Percentiles rank a stretch among this genome's conserved stretches.
These are phyloP conservation scores for Exaiptasia diaphana DNA, from an alignment of 64 coral and sea anemone species.

Conservation along the genomic window DNA sequence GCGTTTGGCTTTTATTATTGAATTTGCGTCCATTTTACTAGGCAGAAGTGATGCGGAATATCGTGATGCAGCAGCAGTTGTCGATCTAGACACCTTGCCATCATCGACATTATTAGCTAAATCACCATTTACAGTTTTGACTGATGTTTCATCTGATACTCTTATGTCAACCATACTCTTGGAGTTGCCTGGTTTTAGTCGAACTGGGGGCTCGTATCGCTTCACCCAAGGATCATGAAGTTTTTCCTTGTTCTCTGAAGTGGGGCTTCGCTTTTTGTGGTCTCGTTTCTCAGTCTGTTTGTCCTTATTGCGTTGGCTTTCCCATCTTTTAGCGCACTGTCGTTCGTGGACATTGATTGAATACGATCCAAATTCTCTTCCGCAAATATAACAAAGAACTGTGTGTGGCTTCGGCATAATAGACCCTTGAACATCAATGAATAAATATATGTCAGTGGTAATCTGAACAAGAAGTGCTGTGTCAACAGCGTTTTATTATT, in stretches of 20 bases:
- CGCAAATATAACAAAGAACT: conserved; percentile 87
- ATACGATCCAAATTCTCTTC: conserved; percentile 78
- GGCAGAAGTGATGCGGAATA: background rate
- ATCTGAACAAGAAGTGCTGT: no score
- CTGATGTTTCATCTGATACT: background rate
- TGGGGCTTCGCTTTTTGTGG: conserved; percentile 36
- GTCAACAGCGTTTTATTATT: no score
- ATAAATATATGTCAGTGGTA: no score
- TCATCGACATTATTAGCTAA: background rate
- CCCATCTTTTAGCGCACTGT: conserved; percentile 88
- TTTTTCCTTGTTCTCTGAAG: background rate
- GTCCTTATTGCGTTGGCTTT: conserved; percentile 46
- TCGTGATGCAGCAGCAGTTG: background rate
- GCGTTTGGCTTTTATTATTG: background rate
- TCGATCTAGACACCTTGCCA: background rate
- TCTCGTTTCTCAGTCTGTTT: conserved; percentile 48
- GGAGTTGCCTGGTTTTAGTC: background rate
- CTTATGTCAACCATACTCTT: conserved; percentile 56
- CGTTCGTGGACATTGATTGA: conserved; percentile 75
- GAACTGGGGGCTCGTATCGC: background rate
- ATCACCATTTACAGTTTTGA: background rate
- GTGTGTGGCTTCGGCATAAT: conserved; percentile 82
- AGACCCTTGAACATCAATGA: no score
- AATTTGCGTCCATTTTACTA: background rate
- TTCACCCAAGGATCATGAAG: conserved; percentile 14